Conservation (phyloP, 2,888 invertebrate genomes). For the Dusona sp. region DNA sequence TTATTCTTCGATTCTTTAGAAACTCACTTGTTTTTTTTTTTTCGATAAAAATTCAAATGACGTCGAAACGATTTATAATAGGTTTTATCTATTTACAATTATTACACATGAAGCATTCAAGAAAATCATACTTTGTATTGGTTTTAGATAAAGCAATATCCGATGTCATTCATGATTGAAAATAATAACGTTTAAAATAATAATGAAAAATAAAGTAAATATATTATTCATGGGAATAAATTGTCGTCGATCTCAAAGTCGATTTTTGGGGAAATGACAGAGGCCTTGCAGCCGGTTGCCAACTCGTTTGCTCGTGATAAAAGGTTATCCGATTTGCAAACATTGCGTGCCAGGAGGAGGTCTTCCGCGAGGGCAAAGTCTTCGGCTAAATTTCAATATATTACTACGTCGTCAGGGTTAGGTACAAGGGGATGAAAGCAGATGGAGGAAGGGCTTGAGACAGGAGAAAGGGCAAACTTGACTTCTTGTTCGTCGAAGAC, state of each 20-base stretch:
- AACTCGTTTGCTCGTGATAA: constrained; percentile 61
- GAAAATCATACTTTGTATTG: not conserved
- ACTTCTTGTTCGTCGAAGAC: constrained; percentile 60
- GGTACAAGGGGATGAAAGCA: constrained; percentile 10
- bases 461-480: constrained; percentile 28
- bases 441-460: not conserved
- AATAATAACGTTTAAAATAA: not conserved
- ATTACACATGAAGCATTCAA: too few relatives aligned
- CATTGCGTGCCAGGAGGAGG: constrained; percentile 65
- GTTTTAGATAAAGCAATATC: not conserved
- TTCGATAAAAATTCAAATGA: too few relatives aligned
- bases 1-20: not conserved
- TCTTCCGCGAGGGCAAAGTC: constrained; percentile 50
- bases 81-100: too few relatives aligned
- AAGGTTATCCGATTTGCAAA: constrained; percentile 68
- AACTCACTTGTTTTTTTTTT: not conserved
- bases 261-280: not conserved
- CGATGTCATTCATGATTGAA: not conserved
- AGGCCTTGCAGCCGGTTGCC: constrained; percentile 18
- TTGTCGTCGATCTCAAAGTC: not conserved
- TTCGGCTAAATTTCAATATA: constrained; percentile 67
- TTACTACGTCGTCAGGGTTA: constrained; percentile 55
- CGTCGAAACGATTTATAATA: too few relatives aligned
- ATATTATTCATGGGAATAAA: not conserved
- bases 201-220: not conserved